phyloP scores from a whole-genome alignment of 2,113 vertebrate genomes.

The Lagopus leucura region DNA sequence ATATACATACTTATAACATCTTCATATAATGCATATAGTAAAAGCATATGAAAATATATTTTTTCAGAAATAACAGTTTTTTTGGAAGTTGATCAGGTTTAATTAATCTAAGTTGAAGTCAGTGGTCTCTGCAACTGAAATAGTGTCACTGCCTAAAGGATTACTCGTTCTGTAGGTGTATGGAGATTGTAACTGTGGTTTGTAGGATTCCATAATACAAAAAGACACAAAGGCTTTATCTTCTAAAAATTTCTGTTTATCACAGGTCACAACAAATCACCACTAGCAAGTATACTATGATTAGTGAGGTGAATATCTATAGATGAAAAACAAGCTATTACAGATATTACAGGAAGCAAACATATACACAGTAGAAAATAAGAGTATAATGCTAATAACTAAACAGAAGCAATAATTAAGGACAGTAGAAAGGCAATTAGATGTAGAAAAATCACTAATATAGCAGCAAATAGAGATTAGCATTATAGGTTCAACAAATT shows the following conservation, averaged over 20 bases:
- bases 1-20: not conserved
- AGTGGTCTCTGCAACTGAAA: not conserved
- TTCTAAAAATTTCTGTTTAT: not conserved
- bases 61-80: not conserved
- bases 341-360: not conserved
- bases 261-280: not conserved
- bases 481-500: not conserved
- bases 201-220: not conserved
- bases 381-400: not conserved
- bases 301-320: not conserved
- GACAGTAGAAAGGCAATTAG: not conserved
- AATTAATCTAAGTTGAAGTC: not conserved
- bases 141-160: not conserved
- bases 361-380: not conserved
- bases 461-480: not conserved
- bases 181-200: not conserved
- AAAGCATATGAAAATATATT: not conserved
- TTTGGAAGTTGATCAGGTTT: not conserved
- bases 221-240: not conserved
- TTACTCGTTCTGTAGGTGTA: fast-evolving
- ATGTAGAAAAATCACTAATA: not conserved
- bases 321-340: not conserved
- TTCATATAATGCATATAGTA: not conserved
- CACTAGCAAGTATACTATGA: not conserved
- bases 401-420: not conserved